A percentile compares a stretch with the other conserved stretches of the same genome.
phyloP scores from a whole-genome alignment of 1,140 invertebrate genomes.

The Anastatus disparis region DNA sequence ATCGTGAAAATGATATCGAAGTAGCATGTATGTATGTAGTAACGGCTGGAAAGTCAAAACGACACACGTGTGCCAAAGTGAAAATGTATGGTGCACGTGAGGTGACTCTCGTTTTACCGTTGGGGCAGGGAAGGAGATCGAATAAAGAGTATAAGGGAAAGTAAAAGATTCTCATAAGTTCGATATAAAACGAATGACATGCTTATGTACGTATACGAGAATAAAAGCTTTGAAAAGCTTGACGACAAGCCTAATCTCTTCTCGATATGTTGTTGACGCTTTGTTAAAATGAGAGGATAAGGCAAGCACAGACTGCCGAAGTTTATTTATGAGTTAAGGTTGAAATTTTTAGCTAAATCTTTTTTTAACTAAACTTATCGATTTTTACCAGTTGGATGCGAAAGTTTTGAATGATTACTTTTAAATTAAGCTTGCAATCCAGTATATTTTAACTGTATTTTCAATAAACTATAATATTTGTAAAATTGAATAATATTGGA shows the following conservation, averaged over 20 bases:
- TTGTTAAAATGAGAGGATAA: conserved; percentile 18
- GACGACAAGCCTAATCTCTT: conserved; percentile 57
- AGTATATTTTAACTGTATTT: no score
- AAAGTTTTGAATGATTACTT: background rate
- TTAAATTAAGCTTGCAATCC: no score
- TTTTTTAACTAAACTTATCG: conserved; percentile 2
- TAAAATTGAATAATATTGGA: no score
- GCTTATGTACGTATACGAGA: conserved; percentile 18
- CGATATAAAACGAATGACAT: conserved; percentile 51
- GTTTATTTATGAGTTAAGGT: conserved; percentile 31
- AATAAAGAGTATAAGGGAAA: background rate
- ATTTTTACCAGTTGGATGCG: background rate
- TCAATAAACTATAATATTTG: no score
- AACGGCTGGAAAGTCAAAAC: conserved; percentile 58
- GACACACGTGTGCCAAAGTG: conserved; percentile 68
- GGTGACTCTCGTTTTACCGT: conserved; percentile 51
- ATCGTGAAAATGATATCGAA: conserved; percentile 33
- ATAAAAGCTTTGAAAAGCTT: conserved; percentile 19
- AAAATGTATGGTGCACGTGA: conserved; percentile 67
- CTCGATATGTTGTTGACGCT: conserved; percentile 48
- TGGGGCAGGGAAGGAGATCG: conserved; percentile 2
- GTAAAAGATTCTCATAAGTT: conserved; percentile 7
- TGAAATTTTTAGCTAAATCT: background rate
- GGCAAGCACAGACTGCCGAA: conserved; percentile 11
- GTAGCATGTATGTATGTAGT: conserved; percentile 45